Evolutionary conservation across 2,113 vertebrate genomes (phyloP).

Genomic region (Ailurus styani): DNA sequence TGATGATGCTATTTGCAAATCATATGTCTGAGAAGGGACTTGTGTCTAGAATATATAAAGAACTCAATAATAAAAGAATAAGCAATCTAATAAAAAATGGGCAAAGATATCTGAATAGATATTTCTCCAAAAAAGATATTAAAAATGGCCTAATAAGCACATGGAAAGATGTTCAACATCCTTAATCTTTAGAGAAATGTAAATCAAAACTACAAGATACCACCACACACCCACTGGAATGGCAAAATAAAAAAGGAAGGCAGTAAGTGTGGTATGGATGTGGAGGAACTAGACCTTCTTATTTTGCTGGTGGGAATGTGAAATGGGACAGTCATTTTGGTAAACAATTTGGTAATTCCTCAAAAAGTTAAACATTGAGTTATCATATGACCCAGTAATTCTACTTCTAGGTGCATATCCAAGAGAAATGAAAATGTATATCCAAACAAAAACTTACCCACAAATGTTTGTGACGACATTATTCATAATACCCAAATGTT

Average conservation of each 20-base stretch:
- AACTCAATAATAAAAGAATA: not conserved
- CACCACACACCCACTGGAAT: not conserved
- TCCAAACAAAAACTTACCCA: not conserved
- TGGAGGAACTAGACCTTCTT: not conserved
- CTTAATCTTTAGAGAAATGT: not conserved
- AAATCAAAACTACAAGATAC: not conserved
- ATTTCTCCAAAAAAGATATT: not conserved
- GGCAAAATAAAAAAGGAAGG: not conserved
- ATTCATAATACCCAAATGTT: not conserved
- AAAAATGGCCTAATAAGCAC: not conserved
- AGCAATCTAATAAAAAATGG: not conserved
- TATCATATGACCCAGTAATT: not conserved
- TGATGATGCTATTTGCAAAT: not conserved
- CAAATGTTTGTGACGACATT: not conserved
- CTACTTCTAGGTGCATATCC: not conserved
- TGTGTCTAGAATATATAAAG: not conserved
- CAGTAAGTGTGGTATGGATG: not conserved
- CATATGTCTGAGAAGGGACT: not conserved
- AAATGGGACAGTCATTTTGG: not conserved
- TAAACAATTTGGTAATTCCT: not conserved
- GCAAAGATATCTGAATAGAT: not conserved
- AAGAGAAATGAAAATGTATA: not conserved
- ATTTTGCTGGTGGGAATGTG: not conserved
- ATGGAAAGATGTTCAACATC: not conserved
- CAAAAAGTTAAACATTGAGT: not conserved